Percentiles rank a stretch among this genome's conserved stretches.
Evolutionary conservation across 2,797 vertebrate species (phyloP).

Genomic region (Sebastes hopkinsi): DNA sequence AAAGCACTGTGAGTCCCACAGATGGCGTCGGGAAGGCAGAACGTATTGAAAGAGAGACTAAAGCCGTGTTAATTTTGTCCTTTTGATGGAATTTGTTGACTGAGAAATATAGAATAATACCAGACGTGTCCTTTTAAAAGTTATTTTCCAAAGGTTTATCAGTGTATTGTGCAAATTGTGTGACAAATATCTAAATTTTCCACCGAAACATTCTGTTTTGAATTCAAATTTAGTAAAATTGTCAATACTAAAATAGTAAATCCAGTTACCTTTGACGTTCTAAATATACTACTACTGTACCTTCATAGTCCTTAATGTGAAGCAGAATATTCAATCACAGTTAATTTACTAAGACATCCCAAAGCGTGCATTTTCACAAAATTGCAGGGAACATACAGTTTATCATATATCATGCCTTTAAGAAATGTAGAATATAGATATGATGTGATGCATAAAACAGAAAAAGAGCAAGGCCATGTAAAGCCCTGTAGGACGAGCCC

Average conservation of each 20-base stretch:
- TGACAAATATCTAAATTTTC: background rate
- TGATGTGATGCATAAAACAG: conserved; percentile 44
- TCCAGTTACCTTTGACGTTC: background rate
- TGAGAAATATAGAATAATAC: background rate
- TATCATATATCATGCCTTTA: conserved; percentile 14
- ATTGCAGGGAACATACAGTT: background rate
- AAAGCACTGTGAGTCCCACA: background rate
- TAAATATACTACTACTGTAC: background rate
- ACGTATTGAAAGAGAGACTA: background rate
- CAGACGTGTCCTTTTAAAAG: background rate
- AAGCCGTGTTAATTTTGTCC: background rate
- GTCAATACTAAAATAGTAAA: background rate
- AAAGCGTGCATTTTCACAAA: background rate
- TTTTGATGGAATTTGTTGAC: background rate
- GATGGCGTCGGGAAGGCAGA: background rate
- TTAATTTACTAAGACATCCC: background rate
- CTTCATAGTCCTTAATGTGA: background rate
- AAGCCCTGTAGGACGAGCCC: background rate
- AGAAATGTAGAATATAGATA: conserved; percentile 43
- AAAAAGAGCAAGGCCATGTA: conserved; percentile 4
- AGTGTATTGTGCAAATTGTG: background rate
- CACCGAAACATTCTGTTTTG: background rate
- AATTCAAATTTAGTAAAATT: background rate
- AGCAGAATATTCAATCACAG: background rate
- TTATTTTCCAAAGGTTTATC: background rate